A percentile compares a stretch with the other conserved stretches of the same genome.
Evolutionary conservation across 2,888 invertebrate genomes (phyloP).

Genomic region (Dolichomitus sp.): DNA sequence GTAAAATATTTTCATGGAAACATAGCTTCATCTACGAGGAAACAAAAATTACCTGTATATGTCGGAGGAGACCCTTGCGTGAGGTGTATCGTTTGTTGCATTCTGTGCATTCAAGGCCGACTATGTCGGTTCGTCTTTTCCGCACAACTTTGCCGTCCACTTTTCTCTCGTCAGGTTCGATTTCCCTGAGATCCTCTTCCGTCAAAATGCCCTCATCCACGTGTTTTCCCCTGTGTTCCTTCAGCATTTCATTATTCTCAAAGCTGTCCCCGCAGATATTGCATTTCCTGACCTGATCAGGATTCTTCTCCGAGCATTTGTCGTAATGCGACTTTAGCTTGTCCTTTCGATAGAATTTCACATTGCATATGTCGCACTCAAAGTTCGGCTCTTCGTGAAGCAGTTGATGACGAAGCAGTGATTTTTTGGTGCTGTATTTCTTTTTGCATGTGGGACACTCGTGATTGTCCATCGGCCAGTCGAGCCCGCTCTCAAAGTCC

Average conservation of each 20-base stretch:
- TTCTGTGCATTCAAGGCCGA: slow-evolving; percentile 84
- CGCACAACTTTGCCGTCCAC: slow-evolving; percentile 79
- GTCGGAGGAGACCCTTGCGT: slow-evolving; percentile 82
- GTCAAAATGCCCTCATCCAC: slow-evolving; percentile 84
- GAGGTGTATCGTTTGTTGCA: slow-evolving; percentile 85
- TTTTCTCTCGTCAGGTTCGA: slow-evolving; percentile 81
- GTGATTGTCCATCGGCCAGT: slow-evolving; percentile 84
- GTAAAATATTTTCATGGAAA: not conserved
- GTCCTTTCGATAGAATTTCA: slow-evolving; percentile 84
- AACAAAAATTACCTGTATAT: slow-evolving; percentile 77
- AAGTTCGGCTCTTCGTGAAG: slow-evolving; percentile 84
- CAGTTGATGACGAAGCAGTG: slow-evolving; percentile 82
- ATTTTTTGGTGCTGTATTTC: slow-evolving; percentile 84
- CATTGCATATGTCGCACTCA: slow-evolving; percentile 84
- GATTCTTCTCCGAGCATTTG: slow-evolving; percentile 85
- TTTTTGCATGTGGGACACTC: slow-evolving; percentile 84
- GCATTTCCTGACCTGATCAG: slow-evolving; percentile 84
- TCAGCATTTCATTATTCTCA: slow-evolving; percentile 83
- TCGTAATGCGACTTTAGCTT: slow-evolving; percentile 85
- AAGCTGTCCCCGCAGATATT: slow-evolving; percentile 84
- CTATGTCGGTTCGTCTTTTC: slow-evolving; percentile 83
- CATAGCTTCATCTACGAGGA: not conserved
- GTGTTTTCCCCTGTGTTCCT: slow-evolving; percentile 82
- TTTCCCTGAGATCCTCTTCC: slow-evolving; percentile 83
- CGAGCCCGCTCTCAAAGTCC: slow-evolving; percentile 82